Evolutionary conservation across 2,797 vertebrate genomes (phyloP).

Genomic region (Moxostoma hubbsi): DNA sequence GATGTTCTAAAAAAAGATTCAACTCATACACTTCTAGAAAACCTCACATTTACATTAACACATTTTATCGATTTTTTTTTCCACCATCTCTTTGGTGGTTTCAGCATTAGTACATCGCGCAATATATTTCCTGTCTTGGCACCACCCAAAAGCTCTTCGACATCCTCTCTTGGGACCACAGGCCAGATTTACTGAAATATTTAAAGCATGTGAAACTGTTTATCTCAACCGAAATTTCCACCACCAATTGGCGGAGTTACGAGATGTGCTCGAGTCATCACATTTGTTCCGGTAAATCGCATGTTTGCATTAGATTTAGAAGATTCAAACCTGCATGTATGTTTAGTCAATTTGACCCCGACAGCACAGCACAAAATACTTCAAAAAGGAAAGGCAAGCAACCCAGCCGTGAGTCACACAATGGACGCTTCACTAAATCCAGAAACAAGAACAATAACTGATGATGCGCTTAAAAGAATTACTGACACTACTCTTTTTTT

Average conservation of each 20-base stretch:
- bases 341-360: neutral
- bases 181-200: slow-evolving; percentile 1
- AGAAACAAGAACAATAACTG: slow-evolving; percentile 3
- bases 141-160: slow-evolving; percentile 9
- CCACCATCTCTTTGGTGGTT: slow-evolving; percentile 14
- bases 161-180: slow-evolving; percentile 9
- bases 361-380: neutral
- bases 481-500: neutral
- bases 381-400: slow-evolving; percentile 27
- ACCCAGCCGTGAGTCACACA: slow-evolving; percentile 19
- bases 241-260: neutral
- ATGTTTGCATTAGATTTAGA: neutral
- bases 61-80: slow-evolving; percentile 28
- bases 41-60: slow-evolving; percentile 37
- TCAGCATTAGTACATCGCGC: slow-evolving; percentile 22
- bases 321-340: neutral
- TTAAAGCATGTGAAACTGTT: neutral
- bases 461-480: neutral
- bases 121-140: slow-evolving; percentile 2
- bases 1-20: neutral
- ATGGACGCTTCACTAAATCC: neutral
- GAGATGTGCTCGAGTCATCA: neutral
- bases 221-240: neutral
- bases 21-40: no score
- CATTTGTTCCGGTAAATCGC: neutral